Base-by-base conservation (phyloP, 2,113 vertebrate genomes). In the Canis aureus region DNA sequence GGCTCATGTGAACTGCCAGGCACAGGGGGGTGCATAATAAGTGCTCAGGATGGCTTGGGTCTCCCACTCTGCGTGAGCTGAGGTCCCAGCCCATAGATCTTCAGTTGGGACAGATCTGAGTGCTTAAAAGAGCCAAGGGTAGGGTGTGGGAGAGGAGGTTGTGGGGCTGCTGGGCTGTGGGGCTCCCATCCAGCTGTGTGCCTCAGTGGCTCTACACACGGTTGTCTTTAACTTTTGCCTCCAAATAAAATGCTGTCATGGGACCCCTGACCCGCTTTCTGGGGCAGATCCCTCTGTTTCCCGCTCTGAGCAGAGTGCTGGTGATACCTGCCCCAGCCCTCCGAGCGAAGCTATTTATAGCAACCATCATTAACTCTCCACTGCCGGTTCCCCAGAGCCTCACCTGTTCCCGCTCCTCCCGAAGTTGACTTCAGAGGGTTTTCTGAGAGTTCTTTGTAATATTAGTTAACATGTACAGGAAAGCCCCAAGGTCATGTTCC, bases 401-500 rank as follows among this genome's bases (percentile, higher is more conserved):
- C 97, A 89, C 98, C 97, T 98, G 96, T 87, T 82, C 89, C 95
- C 27, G 76, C 89, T 91, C 98, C 97, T 98, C 97, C 98, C 85
- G 95, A 98, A 98, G 97, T 87, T 91, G 97, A 97, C 98, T 99
- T 99, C 98, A 98, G 97, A 99, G 97, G 92, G 69, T 97, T 99
- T 98, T 98, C 98, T 97, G 97, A 97, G 98, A 98, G 93, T 97
- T 98, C 98, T 99, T 99, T 99, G 98, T 98, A 98, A 99, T 98
- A 98, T 98, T 98, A 99, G 98, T 0, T 98, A 99, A 98, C 98
- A 98, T 98, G 98, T 98, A 98, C 98, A 98, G 98, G 98, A 98
- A 98, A 98, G 98, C 98, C 98, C 98, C 98, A 98, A 98, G 99
- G 98, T 99, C 99, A 98, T 98, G 98, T 99, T 99, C 98, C 97